Evolutionary conservation across 2,797 vertebrate genomes (phyloP).

Genomic region (Halcyon smyrnensis): DNA sequence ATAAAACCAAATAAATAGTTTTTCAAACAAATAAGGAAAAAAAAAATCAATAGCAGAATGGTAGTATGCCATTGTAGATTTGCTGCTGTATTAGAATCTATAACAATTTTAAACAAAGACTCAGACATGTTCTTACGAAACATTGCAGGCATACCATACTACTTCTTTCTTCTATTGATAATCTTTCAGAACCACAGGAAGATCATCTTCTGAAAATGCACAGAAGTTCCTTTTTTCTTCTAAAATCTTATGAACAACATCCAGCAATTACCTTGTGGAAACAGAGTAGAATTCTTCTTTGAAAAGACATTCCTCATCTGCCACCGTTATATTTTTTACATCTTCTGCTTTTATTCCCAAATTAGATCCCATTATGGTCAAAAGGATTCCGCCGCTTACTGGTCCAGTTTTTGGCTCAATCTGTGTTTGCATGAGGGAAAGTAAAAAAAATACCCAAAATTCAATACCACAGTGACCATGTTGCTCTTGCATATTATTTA

Average conservation of each 20-base stretch:
- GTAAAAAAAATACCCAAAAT: background rate
- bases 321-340: conserved; percentile 86
- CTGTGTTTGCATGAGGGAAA: conserved; percentile 75
- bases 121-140: background rate
- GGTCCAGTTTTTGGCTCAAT: conserved; percentile 91
- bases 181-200: background rate
- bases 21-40: background rate
- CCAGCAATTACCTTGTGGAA: conserved; percentile 88
- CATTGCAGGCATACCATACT: background rate
- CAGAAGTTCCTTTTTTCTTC: background rate
- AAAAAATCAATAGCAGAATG: background rate
- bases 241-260: conserved; percentile 11
- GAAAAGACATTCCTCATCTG: conserved; percentile 84
- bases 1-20: conserved; percentile 1
- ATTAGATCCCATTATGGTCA: conserved; percentile 94
- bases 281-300: conserved; percentile 87
- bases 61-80: background rate
- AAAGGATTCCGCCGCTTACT: conserved; percentile 83
- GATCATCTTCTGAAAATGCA: background rate
- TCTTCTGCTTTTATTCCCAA: conserved; percentile 89
- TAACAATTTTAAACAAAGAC: background rate
- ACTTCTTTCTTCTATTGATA: background rate
- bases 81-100: background rate
- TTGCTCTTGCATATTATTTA: conserved; percentile 3
- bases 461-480: background rate